These are phyloP conservation scores for Pollenia angustigena DNA, from an alignment of 2,888 invertebrate species.

Conservation along the genomic window DNA sequence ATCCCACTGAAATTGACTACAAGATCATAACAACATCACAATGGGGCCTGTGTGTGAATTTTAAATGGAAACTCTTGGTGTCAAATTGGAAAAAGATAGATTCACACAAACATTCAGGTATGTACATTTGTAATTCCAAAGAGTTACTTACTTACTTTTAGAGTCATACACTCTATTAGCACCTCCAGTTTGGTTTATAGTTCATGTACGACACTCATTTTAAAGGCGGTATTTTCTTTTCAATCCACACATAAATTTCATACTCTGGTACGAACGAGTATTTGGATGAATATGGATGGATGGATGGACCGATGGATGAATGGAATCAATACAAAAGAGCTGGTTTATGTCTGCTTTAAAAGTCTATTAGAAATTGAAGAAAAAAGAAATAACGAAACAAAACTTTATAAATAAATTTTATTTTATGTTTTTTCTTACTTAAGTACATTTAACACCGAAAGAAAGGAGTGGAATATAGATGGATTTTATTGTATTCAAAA, in stretches of 20 bases:
- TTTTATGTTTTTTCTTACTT: slow-evolving; percentile 25
- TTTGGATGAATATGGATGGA: no score
- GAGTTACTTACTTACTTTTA: not conserved
- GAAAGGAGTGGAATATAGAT: slow-evolving; percentile 53
- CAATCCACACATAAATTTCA: slow-evolving; percentile 35
- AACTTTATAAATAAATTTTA: slow-evolving; percentile 42
- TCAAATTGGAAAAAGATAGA: slow-evolving; percentile 17
- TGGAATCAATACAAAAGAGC: slow-evolving; percentile 48
- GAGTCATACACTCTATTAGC: slow-evolving; percentile 57
- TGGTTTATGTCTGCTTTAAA: slow-evolving; percentile 33
- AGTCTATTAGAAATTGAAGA: slow-evolving; percentile 34
- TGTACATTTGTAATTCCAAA: not conserved
- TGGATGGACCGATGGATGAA: not conserved
- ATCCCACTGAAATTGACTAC: slow-evolving; percentile 57
- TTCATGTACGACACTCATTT: slow-evolving; percentile 54
- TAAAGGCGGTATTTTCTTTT: slow-evolving; percentile 63
- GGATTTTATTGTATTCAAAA: slow-evolving; percentile 45
- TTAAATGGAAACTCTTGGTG: slow-evolving; percentile 49
- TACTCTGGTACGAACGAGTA: not conserved
- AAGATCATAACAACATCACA: slow-evolving; percentile 37
- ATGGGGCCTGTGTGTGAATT: slow-evolving; percentile 46
- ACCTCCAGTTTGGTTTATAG: slow-evolving; percentile 58
- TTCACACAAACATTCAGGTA: slow-evolving; percentile 19
- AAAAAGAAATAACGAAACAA: not conserved
- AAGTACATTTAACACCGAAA: not conserved